phyloP scores from a whole-genome alignment of 2,113 vertebrate genomes.

The Epinephelus moara region DNA sequence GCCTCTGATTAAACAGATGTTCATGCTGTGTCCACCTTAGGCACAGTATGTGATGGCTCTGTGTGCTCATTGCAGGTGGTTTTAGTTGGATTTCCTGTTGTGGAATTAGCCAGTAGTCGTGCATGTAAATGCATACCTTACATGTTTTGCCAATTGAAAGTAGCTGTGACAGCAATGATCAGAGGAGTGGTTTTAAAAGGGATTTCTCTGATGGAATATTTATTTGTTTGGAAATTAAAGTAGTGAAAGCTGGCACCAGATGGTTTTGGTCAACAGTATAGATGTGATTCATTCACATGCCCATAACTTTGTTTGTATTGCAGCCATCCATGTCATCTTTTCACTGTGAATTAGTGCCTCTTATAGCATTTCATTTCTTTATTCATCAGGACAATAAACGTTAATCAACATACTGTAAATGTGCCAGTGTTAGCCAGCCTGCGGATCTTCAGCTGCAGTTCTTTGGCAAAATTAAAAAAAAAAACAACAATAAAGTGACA shows the following conservation, averaged over 20 bases:
- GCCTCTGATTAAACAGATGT: background rate
- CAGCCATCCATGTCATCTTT: background rate
- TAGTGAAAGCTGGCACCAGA: background rate
- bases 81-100: slow-evolving; percentile 4
- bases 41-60: background rate
- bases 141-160: slow-evolving; percentile 4
- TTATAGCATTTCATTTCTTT: background rate
- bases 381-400: background rate
- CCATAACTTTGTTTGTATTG: background rate
- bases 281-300: slow-evolving; percentile 4
- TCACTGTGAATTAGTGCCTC: background rate
- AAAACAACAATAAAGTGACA: background rate
- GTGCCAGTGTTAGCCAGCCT: background rate
- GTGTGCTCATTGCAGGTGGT: background rate
- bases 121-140: background rate
- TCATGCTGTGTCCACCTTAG: background rate
- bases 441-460: background rate
- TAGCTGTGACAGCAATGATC: background rate
- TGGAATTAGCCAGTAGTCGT: background rate
- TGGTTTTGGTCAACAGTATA: background rate
- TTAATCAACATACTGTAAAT: background rate
- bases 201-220: background rate
- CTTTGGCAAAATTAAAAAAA: background rate
- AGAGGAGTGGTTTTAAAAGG: slow-evolving; percentile 6
- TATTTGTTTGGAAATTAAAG: slow-evolving; percentile 17